phyloP scores from a whole-genome alignment of 2,888 invertebrate genomes.

The Ligdia adustata region DNA sequence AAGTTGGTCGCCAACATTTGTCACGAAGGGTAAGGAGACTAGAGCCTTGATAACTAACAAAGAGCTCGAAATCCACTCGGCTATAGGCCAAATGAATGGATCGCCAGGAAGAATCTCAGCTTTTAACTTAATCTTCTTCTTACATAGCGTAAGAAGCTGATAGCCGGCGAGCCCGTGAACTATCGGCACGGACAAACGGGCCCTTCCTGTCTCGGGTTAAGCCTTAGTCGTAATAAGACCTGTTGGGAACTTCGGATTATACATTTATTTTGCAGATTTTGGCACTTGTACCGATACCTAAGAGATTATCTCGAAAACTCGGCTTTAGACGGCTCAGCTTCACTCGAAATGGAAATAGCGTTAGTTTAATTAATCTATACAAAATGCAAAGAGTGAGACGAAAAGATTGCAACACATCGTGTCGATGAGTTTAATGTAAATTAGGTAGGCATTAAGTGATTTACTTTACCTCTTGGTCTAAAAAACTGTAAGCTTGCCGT shows the following conservation, averaged over 20 bases:
- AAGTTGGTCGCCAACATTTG: constrained; percentile 42
- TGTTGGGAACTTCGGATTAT: constrained; percentile 18
- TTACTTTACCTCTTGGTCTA: too few species aligned
- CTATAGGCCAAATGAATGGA: constrained; percentile 49
- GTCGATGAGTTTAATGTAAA: too few species aligned
- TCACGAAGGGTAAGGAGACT: constrained; percentile 37
- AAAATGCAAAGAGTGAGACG: constrained; percentile 16
- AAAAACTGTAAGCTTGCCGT: too few species aligned
- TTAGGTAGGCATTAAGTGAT: too few species aligned
- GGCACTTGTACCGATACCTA: constrained; percentile 12
- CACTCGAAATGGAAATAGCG: constrained; percentile 6
- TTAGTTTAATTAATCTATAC: constrained; percentile 25
- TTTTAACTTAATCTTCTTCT: constrained; percentile 39
- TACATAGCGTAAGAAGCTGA: constrained; percentile 33
- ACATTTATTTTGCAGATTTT: constrained; percentile 25
- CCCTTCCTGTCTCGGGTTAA: constrained; percentile 23
- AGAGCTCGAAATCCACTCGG: constrained; percentile 49
- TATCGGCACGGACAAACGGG: constrained; percentile 22
- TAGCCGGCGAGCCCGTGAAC: constrained; percentile 26
- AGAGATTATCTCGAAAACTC: constrained; percentile 19
- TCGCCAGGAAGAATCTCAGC: constrained; percentile 44
- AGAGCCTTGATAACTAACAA: constrained; percentile 47
- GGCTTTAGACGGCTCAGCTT: constrained; percentile 8
- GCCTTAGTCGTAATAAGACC: constrained; percentile 20
- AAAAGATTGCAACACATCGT: too few species aligned